These are phyloP conservation scores for Ptychoptera contaminata DNA, from an alignment of 2,888 invertebrate species.

Conservation along the genomic window DNA sequence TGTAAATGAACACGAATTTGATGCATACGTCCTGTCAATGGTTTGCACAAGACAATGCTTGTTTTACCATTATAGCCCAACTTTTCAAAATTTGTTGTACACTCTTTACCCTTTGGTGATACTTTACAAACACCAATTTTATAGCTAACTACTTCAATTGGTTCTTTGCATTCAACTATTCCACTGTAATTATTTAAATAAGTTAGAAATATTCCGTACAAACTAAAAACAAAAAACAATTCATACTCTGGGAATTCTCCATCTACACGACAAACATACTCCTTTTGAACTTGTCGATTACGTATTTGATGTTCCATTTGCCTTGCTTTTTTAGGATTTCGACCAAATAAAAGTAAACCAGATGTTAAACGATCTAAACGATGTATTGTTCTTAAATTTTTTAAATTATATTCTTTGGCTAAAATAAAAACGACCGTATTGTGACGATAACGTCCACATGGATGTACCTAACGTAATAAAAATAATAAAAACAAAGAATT, in stretches of 20 bases:
- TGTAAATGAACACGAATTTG: conserved; percentile 98
- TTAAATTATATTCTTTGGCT: conserved; percentile 88
- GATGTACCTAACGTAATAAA: conserved; percentile 58
- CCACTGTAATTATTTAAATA: conserved; percentile 37
- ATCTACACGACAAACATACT: conserved; percentile 89
- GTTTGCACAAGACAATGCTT: conserved; percentile 87
- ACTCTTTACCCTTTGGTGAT: conserved; percentile 82
- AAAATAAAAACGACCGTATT: conserved; percentile 94
- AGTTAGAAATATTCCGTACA: no score
- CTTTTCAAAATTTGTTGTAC: conserved; percentile 79
- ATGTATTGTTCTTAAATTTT: conserved; percentile 87
- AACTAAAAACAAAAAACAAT: conserved; percentile 5
- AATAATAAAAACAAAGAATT: no score
- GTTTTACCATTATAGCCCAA: conserved; percentile 77
- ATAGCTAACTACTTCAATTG: conserved; percentile 86
- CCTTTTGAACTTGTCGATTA: conserved; percentile 81
- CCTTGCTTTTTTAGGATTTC: conserved; percentile 83
- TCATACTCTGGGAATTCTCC: conserved; percentile 85
- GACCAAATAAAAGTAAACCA: conserved; percentile 76
- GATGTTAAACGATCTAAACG: conserved; percentile 93
- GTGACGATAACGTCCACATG: conserved; percentile 94
- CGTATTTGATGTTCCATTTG: conserved; percentile 93
- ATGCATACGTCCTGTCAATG: conserved; percentile 95
- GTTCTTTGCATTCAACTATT: conserved; percentile 70
- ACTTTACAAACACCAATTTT: conserved; percentile 95